A percentile compares a stretch with the other conserved stretches of the same genome.
These are phyloP conservation scores for Nymphicus hollandicus DNA, from an alignment of 2,113 vertebrate species.

Conservation along the genomic window DNA sequence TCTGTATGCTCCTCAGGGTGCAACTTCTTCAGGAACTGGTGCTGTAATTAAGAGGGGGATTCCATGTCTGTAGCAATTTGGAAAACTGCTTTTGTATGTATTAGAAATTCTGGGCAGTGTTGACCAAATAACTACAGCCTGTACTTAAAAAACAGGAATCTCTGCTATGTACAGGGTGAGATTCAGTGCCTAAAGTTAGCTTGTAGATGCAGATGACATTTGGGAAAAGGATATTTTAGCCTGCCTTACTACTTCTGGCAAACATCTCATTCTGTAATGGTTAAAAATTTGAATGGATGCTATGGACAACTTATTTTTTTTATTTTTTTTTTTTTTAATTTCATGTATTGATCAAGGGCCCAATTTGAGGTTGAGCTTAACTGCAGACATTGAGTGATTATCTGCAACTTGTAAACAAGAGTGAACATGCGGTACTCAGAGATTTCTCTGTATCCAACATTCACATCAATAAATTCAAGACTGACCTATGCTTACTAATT, in stretches of 20 bases:
- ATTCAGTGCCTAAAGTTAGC: fast-evolving
- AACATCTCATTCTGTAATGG: not conserved
- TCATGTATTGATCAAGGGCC: not conserved
- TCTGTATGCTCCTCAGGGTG: not conserved
- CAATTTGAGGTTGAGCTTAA: not conserved
- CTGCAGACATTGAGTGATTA: not conserved
- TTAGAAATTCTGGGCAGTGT: not conserved
- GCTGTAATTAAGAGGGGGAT: not conserved
- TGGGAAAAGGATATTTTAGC: not conserved
- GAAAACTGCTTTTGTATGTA: not conserved
- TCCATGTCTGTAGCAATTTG: not conserved
- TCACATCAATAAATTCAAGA: not conserved
- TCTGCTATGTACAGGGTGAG: not conserved
- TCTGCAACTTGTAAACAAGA: not conserved
- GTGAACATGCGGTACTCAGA: not conserved
- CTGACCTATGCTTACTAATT: not conserved
- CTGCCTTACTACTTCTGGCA: not conserved
- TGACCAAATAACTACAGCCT: not conserved
- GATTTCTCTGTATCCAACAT: not conserved
- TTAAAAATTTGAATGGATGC: not conserved
- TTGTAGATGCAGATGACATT: not conserved
- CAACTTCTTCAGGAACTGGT: not conserved
- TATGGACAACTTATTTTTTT: not conserved
- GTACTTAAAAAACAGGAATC: not conserved
- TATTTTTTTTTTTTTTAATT: not conserved